Evolutionary conservation across 2,113 vertebrate genomes (phyloP).

Genomic region (Pionites leucogaster): DNA sequence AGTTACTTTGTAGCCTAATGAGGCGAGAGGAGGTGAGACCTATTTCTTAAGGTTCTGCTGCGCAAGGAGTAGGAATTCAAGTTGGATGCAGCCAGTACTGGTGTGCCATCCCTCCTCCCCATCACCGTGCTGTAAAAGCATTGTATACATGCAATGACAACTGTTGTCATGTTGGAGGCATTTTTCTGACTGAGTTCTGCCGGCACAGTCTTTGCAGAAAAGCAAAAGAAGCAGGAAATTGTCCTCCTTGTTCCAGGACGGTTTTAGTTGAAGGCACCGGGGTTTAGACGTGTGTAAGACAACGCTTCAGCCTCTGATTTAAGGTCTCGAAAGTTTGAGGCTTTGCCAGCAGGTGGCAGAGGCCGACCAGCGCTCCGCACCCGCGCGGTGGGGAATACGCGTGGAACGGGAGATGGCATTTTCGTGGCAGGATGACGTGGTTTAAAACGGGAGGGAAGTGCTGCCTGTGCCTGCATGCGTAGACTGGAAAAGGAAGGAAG

Average conservation of each 20-base stretch:
- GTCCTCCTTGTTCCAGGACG: background rate
- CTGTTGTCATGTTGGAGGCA: background rate
- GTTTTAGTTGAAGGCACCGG: background rate
- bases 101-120: background rate
- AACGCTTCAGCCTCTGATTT: accelerated
- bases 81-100: background rate
- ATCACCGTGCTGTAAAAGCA: background rate
- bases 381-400: background rate
- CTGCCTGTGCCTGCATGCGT: background rate
- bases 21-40: background rate
- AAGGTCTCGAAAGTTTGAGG: background rate
- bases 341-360: conserved; percentile 52
- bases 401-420: accelerated
- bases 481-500: background rate
- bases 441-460: background rate
- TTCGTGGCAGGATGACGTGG: background rate
- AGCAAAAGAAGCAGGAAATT: background rate
- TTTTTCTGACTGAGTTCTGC: background rate
- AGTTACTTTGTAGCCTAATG: background rate
- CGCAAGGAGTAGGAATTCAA: background rate
- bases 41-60: background rate
- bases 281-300: background rate
- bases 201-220: background rate
- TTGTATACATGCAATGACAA: background rate
- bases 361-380: background rate